A percentile compares a stretch with the other conserved stretches of the same genome.
Conservation (phyloP, 2,797 vertebrate genomes). For the Rhincodon typus region DNA sequence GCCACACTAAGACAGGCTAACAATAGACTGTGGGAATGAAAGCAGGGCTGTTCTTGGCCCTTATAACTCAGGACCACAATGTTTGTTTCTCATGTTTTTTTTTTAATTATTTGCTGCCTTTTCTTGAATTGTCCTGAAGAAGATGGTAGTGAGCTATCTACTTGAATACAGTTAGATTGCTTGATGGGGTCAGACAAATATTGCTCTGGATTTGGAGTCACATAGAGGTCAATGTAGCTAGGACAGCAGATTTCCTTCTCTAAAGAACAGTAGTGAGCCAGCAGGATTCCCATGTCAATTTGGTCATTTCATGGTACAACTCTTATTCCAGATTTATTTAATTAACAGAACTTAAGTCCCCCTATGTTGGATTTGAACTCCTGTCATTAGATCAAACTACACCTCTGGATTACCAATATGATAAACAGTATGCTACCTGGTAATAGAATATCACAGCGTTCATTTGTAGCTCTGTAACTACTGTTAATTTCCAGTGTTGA, state of each 20-base stretch:
- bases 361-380: background rate
- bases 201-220: background rate
- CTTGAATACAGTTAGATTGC: background rate
- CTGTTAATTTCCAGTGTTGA: background rate
- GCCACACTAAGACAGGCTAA: background rate
- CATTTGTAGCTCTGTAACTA: background rate
- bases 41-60: background rate
- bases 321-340: too few relatives aligned
- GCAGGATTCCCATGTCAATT: too few relatives aligned
- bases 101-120: background rate
- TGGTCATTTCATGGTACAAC: too few relatives aligned
- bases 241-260: background rate
- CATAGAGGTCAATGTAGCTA: background rate
- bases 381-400: background rate
- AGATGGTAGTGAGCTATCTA: background rate
- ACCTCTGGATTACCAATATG: background rate
- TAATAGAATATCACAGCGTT: background rate
- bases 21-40: background rate
- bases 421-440: background rate
- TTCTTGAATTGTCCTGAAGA: background rate
- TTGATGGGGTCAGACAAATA: background rate
- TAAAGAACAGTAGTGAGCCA: background rate
- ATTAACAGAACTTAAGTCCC: too few relatives aligned
- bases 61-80: background rate
- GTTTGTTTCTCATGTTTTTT: too few relatives aligned